Conservation (phyloP, 2,888 invertebrate species). For the Ecliptopera silaceata region DNA sequence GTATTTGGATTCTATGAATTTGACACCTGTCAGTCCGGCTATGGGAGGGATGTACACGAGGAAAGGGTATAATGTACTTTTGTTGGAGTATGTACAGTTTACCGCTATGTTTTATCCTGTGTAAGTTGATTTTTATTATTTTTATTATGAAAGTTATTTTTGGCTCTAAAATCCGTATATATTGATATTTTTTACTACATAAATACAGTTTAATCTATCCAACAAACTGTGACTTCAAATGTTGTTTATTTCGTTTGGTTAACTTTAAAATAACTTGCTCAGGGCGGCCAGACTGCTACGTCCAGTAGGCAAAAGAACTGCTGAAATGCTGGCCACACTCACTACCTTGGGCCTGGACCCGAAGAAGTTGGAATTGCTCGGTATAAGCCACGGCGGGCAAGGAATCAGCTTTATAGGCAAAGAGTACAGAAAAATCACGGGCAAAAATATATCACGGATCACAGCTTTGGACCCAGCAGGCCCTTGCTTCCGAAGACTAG, state of each 20-base stretch:
- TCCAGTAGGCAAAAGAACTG: slow-evolving; percentile 35
- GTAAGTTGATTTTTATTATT: slow-evolving; percentile 14
- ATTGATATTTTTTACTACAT: too few species aligned
- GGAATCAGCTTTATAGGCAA: slow-evolving; percentile 40
- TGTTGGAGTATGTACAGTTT: slow-evolving; percentile 39
- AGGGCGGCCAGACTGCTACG: slow-evolving; percentile 35
- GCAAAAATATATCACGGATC: slow-evolving; percentile 38
- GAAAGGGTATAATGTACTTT: slow-evolving; percentile 43
- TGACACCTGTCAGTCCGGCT: slow-evolving; percentile 2
- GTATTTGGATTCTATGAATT: slow-evolving; percentile 21
- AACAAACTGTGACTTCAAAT: too few species aligned
- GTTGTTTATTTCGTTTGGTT: too few species aligned
- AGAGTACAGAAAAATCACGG: slow-evolving; percentile 35
- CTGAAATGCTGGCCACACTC: slow-evolving; percentile 39
- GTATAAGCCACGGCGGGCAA: slow-evolving; percentile 41
- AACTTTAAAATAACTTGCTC: too few species aligned
- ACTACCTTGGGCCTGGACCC: slow-evolving; percentile 36
- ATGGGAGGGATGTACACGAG: slow-evolving; percentile 30
- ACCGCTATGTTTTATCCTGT: slow-evolving; percentile 18
- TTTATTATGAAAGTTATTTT: too few species aligned
- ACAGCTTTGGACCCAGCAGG: slow-evolving; percentile 42
- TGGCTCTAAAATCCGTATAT: too few species aligned
- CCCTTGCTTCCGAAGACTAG: slow-evolving; percentile 40
- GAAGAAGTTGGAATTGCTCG: slow-evolving; percentile 38
- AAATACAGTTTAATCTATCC: too few species aligned